These are phyloP conservation scores for Dendrocincla fuliginosa DNA, from an alignment of 2,797 vertebrate species.

Conservation along the genomic window DNA sequence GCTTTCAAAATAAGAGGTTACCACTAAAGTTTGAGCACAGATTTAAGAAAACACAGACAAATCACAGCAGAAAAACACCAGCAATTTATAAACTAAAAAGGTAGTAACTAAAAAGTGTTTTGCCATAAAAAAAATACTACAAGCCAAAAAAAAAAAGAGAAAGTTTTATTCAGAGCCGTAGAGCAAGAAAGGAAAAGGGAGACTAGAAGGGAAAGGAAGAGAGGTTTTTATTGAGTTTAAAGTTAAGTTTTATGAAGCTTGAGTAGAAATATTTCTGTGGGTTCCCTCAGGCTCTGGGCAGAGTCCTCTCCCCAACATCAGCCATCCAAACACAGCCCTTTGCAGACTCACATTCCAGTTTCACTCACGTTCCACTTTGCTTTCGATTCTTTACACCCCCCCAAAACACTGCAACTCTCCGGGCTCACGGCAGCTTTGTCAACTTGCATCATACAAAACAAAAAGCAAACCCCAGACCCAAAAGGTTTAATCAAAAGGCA, in stretches of 20 bases:
- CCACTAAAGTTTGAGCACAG: accelerated
- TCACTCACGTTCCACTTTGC: not conserved
- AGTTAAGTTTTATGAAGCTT: not conserved
- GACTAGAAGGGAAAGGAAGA: not conserved
- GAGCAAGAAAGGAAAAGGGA: not conserved
- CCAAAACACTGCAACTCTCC: not conserved
- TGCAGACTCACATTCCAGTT: not conserved
- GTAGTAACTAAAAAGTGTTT: not conserved
- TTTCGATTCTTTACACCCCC: not conserved
- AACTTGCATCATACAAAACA: not conserved
- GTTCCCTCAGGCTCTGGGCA: not conserved
- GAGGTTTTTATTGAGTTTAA: not conserved
- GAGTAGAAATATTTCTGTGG: not conserved
- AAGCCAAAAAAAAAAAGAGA: not conserved
- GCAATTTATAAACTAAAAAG: not conserved
- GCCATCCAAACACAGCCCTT: not conserved
- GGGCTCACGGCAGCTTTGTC: not conserved
- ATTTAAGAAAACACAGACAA: not conserved
- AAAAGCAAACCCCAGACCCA: not conserved
- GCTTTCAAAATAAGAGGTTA: not conserved
- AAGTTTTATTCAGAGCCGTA: not conserved
- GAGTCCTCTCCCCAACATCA: not conserved
- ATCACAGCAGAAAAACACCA: not conserved
- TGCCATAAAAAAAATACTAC: not conserved
- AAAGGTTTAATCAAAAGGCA: not conserved